Evolutionary conservation across 2,797 vertebrate genomes (phyloP).

Genomic region (Hapalemur alaotrensis): DNA sequence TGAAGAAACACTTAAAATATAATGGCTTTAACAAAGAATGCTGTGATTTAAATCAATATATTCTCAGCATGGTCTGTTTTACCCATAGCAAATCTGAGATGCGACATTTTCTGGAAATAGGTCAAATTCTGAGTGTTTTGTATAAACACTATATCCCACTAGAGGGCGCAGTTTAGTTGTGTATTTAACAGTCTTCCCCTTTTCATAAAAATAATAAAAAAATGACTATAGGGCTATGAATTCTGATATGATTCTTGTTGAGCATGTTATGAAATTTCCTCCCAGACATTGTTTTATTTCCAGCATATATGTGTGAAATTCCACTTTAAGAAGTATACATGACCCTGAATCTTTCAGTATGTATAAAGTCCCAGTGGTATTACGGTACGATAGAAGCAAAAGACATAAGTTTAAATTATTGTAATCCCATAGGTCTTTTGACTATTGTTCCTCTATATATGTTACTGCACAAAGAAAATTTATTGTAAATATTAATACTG

Average conservation of each 20-base stretch:
- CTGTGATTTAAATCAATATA: not conserved
- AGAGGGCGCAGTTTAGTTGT: constrained; percentile 83
- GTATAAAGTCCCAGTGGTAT: constrained; percentile 72
- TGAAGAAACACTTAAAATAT: not conserved
- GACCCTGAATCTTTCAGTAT: constrained; percentile 78
- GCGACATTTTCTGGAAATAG: not conserved
- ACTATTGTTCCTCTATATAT: constrained; percentile 70
- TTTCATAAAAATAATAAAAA: constrained; percentile 45
- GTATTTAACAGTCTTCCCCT: constrained; percentile 60
- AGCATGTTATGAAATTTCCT: constrained; percentile 81
- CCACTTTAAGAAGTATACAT: constrained; percentile 80
- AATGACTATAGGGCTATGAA: constrained; percentile 49
- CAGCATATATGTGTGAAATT: constrained; percentile 84
- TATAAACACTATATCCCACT: constrained; percentile 39
- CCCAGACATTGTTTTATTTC: constrained; percentile 83
- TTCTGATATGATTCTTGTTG: constrained; percentile 73
- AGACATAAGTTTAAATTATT: constrained; percentile 80
- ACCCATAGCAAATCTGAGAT: not conserved
- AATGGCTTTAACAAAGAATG: not conserved
- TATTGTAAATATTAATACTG: constrained; percentile 69
- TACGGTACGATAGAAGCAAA: constrained; percentile 43
- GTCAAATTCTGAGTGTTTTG: not conserved
- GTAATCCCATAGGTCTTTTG: constrained; percentile 71
- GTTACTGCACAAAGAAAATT: constrained; percentile 75
- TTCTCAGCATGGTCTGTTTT: not conserved